Conservation (phyloP, 1,140 invertebrate species). For the Drosophila nigrodunni region DNA sequence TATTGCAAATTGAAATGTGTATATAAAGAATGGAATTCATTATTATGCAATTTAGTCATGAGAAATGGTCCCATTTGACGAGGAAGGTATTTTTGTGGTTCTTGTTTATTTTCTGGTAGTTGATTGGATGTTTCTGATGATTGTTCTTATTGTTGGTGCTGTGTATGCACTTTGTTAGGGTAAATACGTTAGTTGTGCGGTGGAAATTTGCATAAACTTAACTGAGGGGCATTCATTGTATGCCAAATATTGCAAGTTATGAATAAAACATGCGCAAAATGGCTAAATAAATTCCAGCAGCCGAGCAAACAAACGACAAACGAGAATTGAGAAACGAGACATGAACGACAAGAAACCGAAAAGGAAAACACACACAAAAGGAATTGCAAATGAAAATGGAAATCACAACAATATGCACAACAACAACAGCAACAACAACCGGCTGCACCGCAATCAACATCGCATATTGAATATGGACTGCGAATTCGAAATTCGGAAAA, state of each 20-base stretch:
- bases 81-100: neutral
- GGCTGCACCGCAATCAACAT: constrained; percentile 41
- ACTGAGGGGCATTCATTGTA: constrained; percentile 52
- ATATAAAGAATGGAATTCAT: constrained; percentile 24
- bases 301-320: constrained; percentile 61
- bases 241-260: constrained; percentile 71
- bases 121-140: constrained; percentile 41
- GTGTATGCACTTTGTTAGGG: constrained; percentile 38
- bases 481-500: constrained; percentile 18
- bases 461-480: constrained; percentile 62
- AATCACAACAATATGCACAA: no score
- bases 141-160: constrained; percentile 19
- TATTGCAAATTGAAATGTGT: constrained; percentile 56
- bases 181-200: constrained; percentile 28
- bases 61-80: neutral
- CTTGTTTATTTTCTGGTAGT: constrained; percentile 5
- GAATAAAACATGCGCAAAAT: constrained; percentile 74
- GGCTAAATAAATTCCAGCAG: constrained; percentile 61
- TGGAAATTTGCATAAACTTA: constrained; percentile 61
- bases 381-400: constrained; percentile 69
- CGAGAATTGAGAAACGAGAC: constrained; percentile 56
- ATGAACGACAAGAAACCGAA: constrained; percentile 35
- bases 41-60: constrained; percentile 38
- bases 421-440: constrained; percentile 44
- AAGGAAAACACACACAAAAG: constrained; percentile 52